Evolutionary conservation across 1,140 invertebrate genomes (phyloP).

Genomic region (Mycetomoellerius zeteki): DNA sequence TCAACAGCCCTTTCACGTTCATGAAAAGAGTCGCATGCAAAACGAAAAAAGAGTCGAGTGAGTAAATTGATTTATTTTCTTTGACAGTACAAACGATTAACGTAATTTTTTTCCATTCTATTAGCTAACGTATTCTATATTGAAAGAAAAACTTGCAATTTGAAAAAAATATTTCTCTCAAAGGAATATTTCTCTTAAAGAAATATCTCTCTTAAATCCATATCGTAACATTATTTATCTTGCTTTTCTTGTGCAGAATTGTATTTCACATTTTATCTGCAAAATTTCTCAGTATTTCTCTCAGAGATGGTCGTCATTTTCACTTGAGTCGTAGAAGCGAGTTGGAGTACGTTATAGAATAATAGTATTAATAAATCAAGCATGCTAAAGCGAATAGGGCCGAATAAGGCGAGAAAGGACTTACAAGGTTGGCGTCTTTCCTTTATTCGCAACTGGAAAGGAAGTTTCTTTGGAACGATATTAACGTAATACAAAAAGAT

Average conservation of each 20-base stretch:
- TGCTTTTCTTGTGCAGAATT: conserved; percentile 8
- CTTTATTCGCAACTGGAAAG: conserved; percentile 48
- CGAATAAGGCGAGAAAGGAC: conserved; percentile 5
- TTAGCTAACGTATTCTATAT: neutral
- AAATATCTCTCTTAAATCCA: neutral
- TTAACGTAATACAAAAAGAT: conserved; percentile 54
- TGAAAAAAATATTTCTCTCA: too few relatives aligned
- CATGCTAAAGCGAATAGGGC: conserved; percentile 37
- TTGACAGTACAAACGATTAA: neutral
- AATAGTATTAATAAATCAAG: conserved; percentile 52
- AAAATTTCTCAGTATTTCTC: neutral
- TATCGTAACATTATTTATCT: conserved; percentile 41
- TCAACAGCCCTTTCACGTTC: conserved; percentile 88
- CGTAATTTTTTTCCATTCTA: neutral
- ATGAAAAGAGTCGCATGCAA: conserved; percentile 88
- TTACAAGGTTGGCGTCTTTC: conserved; percentile 2
- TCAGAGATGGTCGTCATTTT: conserved; percentile 31
- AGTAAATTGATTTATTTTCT: conserved; percentile 35
- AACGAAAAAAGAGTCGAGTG: conserved; percentile 77
- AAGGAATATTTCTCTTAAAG: too few relatives aligned
- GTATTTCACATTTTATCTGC: conserved; percentile 25
- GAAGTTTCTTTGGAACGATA: conserved; percentile 8
- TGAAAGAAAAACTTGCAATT: neutral
- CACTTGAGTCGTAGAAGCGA: neutral
- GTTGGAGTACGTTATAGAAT: conserved; percentile 42